Conservation (phyloP, 2,797 vertebrate species). For the Coracias cyanogaster region DNA sequence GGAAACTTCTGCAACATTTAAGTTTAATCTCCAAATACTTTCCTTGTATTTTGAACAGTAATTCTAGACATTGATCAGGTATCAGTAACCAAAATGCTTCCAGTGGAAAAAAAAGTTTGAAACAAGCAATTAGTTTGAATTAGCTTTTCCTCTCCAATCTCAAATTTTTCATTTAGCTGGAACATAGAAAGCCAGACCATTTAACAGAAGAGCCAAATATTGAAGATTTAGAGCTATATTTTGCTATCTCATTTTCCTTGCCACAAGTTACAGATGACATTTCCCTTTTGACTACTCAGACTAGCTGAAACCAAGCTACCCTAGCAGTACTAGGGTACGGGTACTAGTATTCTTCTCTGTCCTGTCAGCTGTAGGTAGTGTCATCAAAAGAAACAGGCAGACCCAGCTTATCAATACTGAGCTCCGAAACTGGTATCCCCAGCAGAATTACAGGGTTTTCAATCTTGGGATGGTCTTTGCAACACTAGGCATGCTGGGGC, state of each 20-base stretch:
- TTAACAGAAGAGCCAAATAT: neutral
- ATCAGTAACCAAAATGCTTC: neutral
- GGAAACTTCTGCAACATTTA: neutral
- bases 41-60: neutral
- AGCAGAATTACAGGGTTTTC: neutral
- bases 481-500: neutral
- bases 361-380: neutral
- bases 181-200: neutral
- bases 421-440: neutral
- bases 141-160: neutral
- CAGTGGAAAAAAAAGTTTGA: neutral
- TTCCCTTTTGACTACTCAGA: neutral
- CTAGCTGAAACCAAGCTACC: neutral
- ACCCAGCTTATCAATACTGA: neutral
- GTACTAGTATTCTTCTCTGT: neutral
- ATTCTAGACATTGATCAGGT: neutral
- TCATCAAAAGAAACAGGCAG: neutral
- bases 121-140: neutral
- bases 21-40: neutral
- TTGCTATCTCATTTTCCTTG: neutral
- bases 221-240: neutral
- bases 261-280: neutral
- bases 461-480: neutral
- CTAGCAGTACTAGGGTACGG: neutral
- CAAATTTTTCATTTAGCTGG: neutral